A percentile compares a stretch with the other conserved stretches of the same genome.
Evolutionary conservation across 1,140 invertebrate genomes (phyloP).

Genomic region (Neodiprion virginianus): DNA sequence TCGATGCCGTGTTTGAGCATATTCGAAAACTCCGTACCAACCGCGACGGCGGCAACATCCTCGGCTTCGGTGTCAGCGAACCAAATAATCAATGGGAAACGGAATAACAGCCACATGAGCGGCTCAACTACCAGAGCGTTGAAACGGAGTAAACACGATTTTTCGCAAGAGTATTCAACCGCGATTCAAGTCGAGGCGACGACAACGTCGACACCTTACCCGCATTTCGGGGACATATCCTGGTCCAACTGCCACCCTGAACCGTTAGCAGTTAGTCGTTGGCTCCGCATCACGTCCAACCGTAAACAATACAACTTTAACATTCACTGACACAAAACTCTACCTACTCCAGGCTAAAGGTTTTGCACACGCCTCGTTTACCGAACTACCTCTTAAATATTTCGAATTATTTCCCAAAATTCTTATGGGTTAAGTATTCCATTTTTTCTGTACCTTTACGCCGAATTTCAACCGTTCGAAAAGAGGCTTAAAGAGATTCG

Average conservation of each 20-base stretch:
- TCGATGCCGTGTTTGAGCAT: constrained; percentile 42
- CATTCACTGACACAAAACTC: constrained; percentile 62
- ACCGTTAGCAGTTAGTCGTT: constrained; percentile 56
- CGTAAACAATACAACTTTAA: constrained; percentile 62
- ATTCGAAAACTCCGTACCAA: constrained; percentile 40
- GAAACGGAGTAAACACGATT: constrained; percentile 48
- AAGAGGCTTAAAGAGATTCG: background rate
- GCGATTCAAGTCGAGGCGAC: constrained; percentile 56
- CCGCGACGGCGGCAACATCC: constrained; percentile 27
- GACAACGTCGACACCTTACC: constrained; percentile 48
- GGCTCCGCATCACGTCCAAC: constrained; percentile 58
- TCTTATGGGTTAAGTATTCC: background rate
- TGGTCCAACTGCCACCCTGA: constrained; percentile 60
- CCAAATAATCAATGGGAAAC: constrained; percentile 50
- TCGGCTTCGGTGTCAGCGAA: constrained; percentile 24
- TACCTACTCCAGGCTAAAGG: constrained; percentile 60
- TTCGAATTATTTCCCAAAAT: background rate
- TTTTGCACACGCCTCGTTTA: constrained; percentile 21
- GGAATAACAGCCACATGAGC: constrained; percentile 41
- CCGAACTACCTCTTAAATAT: background rate
- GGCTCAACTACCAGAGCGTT: constrained; percentile 27
- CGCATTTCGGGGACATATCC: constrained; percentile 55
- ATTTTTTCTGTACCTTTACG: too few relatives aligned
- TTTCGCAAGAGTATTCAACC: constrained; percentile 41
- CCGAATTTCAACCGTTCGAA: background rate